phyloP scores from a whole-genome alignment of 2,888 invertebrate species.

The Synergus laeviventris region DNA sequence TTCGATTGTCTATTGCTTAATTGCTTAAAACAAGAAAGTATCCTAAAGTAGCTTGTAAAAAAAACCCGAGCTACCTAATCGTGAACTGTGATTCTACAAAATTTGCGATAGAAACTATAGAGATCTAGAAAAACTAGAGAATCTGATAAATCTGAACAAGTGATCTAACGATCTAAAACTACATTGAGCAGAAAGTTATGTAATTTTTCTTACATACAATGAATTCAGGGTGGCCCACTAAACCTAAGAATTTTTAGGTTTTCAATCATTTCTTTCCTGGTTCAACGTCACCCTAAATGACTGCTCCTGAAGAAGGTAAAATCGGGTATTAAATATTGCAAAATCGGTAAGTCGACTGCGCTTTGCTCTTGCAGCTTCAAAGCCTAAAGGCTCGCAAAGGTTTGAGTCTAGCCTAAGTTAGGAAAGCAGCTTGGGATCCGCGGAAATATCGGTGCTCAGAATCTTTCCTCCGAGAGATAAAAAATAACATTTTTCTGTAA shows the following conservation, averaged over 20 bases:
- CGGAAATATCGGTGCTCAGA: slow-evolving; percentile 24
- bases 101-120: background rate
- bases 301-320: slow-evolving; percentile 17
- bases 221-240: background rate
- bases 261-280: no score
- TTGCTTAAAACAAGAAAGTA: slow-evolving; percentile 12
- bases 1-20: slow-evolving; percentile 33
- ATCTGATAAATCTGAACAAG: slow-evolving; percentile 9
- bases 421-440: slow-evolving; percentile 28
- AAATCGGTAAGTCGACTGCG: slow-evolving; percentile 9
- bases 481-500: slow-evolving; percentile 14
- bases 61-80: background rate
- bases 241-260: no score
- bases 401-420: slow-evolving; percentile 17
- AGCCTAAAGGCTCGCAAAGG: slow-evolving; percentile 5
- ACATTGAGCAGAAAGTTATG: slow-evolving; percentile 33
- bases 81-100: background rate
- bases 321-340: background rate
- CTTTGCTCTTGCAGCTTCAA: background rate
- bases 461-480: background rate
- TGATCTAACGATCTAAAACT: slow-evolving; percentile 35
- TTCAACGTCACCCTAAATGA: no score
- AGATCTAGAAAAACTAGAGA: slow-evolving; percentile 28
- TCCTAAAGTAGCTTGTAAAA: slow-evolving; percentile 25
- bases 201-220: slow-evolving; percentile 12